These are phyloP conservation scores for Hippocampus mohnikei DNA, from an alignment of 2,113 vertebrate genomes.

Conservation along the genomic window DNA sequence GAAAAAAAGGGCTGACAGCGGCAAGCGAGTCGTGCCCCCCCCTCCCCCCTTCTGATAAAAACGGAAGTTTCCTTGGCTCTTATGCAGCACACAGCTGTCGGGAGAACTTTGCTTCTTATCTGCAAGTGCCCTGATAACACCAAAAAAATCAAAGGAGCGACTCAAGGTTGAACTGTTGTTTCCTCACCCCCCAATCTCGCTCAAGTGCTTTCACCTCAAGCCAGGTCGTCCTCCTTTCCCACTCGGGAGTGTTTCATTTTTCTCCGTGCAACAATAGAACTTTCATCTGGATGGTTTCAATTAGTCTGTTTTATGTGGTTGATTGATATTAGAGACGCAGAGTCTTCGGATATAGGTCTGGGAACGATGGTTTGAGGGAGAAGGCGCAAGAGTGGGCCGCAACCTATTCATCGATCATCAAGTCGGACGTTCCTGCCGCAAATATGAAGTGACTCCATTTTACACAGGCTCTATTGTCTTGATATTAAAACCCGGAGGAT, in stretches of 20 bases:
- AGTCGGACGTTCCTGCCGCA: conserved; percentile 44
- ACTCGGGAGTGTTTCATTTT: conserved; percentile 20
- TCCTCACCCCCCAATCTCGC: neutral
- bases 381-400: conserved; percentile 38
- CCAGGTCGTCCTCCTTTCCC: neutral
- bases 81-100: conserved; percentile 25
- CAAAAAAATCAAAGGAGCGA: conserved; percentile 36
- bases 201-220: neutral
- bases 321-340: conserved; percentile 13
- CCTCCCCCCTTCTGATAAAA: conserved; percentile 17
- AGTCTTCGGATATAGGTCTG: conserved; percentile 11
- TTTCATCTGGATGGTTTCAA: conserved; percentile 30
- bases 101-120: conserved; percentile 35
- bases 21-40: conserved; percentile 1
- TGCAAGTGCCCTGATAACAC: conserved; percentile 33
- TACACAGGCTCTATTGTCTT: conserved; percentile 53
- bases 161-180: conserved; percentile 39
- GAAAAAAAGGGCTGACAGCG: conserved; percentile 23
- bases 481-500: conserved; percentile 49
- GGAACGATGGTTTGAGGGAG: conserved; percentile 30
- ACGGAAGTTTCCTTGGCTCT: conserved; percentile 5
- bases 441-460: conserved; percentile 49
- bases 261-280: neutral
- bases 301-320: conserved; percentile 31
- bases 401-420: conserved; percentile 57